Conservation (phyloP, 2,113 vertebrate species). For the Laticauda colubrina region DNA sequence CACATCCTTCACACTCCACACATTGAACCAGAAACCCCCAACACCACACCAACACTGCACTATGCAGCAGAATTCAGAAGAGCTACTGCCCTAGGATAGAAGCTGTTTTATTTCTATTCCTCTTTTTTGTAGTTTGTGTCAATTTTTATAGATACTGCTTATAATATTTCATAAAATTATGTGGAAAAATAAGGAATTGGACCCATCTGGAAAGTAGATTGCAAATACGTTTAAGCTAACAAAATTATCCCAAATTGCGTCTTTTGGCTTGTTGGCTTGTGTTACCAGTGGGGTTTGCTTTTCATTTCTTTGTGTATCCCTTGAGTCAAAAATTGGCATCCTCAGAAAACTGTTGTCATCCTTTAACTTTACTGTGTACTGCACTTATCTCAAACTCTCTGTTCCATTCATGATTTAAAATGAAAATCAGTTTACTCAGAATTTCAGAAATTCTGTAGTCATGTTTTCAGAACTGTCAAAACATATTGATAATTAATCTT, state of each 20-base stretch:
- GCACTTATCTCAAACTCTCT: neutral
- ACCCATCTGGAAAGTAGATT: neutral
- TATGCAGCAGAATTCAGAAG: too few relatives aligned
- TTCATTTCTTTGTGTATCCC: neutral
- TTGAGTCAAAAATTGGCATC: neutral
- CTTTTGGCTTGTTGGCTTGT: neutral
- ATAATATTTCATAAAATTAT: neutral
- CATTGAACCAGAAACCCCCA: too few relatives aligned
- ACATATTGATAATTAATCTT: neutral
- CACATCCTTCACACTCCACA: too few relatives aligned
- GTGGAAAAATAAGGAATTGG: neutral
- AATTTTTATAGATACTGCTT: neutral
- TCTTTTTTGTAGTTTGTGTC: neutral
- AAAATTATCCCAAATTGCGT: neutral
- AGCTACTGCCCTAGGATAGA: too few relatives aligned
- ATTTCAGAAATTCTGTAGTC: neutral
- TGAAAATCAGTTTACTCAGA: neutral
- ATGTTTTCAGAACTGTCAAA: neutral
- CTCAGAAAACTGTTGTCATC: neutral
- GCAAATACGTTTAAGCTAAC: neutral
- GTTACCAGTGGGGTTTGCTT: neutral
- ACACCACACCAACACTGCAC: too few relatives aligned
- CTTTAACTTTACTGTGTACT: neutral
- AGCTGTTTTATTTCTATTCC: neutral
- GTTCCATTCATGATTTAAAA: neutral